Evolutionary conservation across 2,113 vertebrate genomes (phyloP).

Genomic region (Seriola dumerili): DNA sequence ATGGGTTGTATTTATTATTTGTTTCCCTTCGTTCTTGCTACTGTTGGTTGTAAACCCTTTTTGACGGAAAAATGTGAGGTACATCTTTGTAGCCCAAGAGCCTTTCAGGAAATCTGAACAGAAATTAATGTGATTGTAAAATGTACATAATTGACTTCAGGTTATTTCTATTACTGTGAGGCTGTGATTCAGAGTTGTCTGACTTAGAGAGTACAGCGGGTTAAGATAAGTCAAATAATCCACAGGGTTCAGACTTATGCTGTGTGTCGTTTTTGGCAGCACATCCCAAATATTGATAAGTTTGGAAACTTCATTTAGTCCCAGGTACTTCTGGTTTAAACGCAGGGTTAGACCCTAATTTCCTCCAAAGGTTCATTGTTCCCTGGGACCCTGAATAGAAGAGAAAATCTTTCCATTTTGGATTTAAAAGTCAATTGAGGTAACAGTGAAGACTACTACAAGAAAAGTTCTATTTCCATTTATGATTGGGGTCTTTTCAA

Average conservation of each 20-base stretch:
- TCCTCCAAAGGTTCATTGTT: neutral
- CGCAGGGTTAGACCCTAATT: neutral
- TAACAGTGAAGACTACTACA: neutral
- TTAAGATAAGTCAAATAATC: neutral
- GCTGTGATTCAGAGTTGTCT: constrained; percentile 56
- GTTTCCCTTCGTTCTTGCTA: constrained; percentile 17
- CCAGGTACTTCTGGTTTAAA: neutral
- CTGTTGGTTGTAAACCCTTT: constrained; percentile 15
- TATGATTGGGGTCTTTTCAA: neutral
- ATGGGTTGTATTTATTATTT: constrained; percentile 27
- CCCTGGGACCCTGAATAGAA: neutral
- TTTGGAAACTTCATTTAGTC: no score
- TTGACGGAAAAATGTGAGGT: neutral
- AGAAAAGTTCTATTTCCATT: neutral
- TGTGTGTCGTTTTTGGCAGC: neutral
- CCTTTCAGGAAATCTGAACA: constrained; percentile 57
- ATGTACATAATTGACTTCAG: constrained; percentile 46
- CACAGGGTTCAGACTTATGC: neutral
- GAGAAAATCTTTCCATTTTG: neutral
- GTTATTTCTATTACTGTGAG: constrained; percentile 26
- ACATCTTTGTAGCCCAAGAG: constrained; percentile 24
- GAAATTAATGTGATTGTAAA: constrained; percentile 58
- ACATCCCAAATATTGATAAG: neutral
- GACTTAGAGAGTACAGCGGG: neutral
- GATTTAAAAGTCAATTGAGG: neutral